These are phyloP conservation scores for Cantharis rufa DNA, from an alignment of 2,888 invertebrate genomes.

Conservation along the genomic window DNA sequence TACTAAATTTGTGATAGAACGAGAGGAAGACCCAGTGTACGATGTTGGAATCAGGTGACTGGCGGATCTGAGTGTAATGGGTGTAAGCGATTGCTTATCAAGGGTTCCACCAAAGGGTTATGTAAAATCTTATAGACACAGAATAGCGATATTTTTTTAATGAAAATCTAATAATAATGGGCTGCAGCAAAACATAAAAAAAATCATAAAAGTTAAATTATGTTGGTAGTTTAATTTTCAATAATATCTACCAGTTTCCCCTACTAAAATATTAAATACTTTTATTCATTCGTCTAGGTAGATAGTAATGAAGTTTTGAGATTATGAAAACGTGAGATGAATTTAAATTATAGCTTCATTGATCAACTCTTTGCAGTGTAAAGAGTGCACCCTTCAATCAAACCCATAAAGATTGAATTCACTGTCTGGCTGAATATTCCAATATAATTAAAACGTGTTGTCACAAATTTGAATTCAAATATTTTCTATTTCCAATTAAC, in stretches of 20 bases:
- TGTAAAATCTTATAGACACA: too few relatives aligned
- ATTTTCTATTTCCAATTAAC: not conserved
- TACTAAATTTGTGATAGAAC: too few relatives aligned
- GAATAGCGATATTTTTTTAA: too few relatives aligned
- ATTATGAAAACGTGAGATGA: constrained; percentile 56
- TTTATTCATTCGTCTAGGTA: constrained; percentile 40
- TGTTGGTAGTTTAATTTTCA: not conserved
- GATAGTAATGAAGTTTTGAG: constrained; percentile 57
- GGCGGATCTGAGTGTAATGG: too few relatives aligned
- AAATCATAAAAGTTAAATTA: not conserved
- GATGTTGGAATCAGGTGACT: too few relatives aligned
- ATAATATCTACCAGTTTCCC: not conserved
- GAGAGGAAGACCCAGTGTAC: too few relatives aligned
- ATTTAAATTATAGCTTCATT: constrained; percentile 53
- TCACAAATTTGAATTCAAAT: constrained; percentile 1
- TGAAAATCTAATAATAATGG: too few relatives aligned
- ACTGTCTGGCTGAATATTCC: not conserved
- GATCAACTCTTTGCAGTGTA: constrained; percentile 42
- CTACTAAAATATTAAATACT: not conserved
- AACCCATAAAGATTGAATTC: constrained; percentile 23
- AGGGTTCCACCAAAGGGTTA: too few relatives aligned
- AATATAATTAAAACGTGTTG: constrained; percentile 1
- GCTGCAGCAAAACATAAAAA: not conserved
- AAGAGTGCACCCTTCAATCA: constrained; percentile 19
- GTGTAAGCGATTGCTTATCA: too few relatives aligned